Percentiles rank a stretch among this genome's conserved stretches.
Evolutionary conservation across 2,888 invertebrate genomes (phyloP).

Genomic region (Phymatocera aterrima): DNA sequence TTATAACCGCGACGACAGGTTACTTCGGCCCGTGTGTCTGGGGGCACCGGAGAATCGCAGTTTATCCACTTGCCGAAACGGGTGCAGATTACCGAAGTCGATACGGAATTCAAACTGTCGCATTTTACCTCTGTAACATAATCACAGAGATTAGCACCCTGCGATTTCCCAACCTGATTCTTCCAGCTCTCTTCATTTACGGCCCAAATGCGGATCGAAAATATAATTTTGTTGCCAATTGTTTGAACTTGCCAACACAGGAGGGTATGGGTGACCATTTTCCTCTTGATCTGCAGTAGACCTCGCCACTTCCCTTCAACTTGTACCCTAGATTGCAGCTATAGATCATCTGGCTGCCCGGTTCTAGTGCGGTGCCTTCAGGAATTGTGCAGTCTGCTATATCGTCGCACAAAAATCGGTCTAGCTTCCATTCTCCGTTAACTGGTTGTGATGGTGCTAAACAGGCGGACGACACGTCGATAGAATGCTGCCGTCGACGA

Average conservation of each 20-base stretch:
- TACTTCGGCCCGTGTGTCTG: slow-evolving; percentile 61
- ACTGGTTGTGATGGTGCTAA: neutral
- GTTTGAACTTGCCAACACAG: slow-evolving; percentile 61
- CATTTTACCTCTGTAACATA: slow-evolving; percentile 17
- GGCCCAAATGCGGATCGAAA: too few relatives aligned
- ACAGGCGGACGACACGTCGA: neutral
- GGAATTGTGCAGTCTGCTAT: neutral
- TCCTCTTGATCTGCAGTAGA: slow-evolving; percentile 50
- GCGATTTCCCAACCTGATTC: too few relatives aligned
- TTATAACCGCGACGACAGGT: slow-evolving; percentile 63
- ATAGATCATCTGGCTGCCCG: neutral
- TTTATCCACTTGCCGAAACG: slow-evolving; percentile 14
- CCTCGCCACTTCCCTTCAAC: neutral
- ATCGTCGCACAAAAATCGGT: neutral
- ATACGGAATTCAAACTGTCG: slow-evolving; percentile 14
- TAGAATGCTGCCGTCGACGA: neutral
- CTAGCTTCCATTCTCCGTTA: neutral
- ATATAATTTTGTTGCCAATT: neutral
- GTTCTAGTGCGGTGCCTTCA: neutral
- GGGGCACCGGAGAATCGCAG: slow-evolving; percentile 59
- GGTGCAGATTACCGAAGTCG: neutral
- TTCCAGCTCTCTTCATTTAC: too few relatives aligned
- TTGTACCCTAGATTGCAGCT: neutral
- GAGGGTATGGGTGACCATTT: slow-evolving; percentile 62
- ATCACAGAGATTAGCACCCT: neutral